Conservation (phyloP, 2,113 vertebrate species). For the Lota lota region DNA sequence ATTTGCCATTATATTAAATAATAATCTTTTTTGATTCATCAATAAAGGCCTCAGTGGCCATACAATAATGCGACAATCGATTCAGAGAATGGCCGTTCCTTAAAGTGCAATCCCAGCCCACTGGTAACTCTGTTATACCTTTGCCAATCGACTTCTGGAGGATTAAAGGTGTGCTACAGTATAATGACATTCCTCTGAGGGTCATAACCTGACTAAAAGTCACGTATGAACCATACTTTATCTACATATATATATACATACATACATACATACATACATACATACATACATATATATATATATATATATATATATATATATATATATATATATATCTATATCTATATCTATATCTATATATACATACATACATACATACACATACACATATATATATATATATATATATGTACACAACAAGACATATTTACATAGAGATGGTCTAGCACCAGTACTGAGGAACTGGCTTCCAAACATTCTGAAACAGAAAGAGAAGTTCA, state of each 20-base stretch:
- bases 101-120: constrained; percentile 90
- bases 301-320: too few relatives aligned
- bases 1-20: constrained; percentile 29
- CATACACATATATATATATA: too few relatives aligned
- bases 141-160: constrained; percentile 39
- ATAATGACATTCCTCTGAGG: constrained; percentile 61
- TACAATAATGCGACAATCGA: constrained; percentile 88
- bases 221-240: constrained; percentile 17
- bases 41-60: constrained; percentile 74
- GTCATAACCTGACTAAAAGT: constrained; percentile 46
- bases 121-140: constrained; percentile 57
- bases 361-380: constrained; percentile 2
- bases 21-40: constrained; percentile 55
- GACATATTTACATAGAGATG: constrained; percentile 20
- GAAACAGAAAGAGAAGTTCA: constrained; percentile 23
- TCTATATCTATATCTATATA: background rate
- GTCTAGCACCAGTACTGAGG: constrained; percentile 40
- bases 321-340: background rate
- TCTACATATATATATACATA: background rate
- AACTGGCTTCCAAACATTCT: constrained; percentile 10
- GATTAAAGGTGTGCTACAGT: constrained; percentile 55
- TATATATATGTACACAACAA: background rate
- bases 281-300: background rate
- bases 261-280: background rate
- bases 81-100: constrained; percentile 75